These are phyloP conservation scores for Platyura marginata DNA, from an alignment of 1,140 invertebrate species.

Conservation along the genomic window DNA sequence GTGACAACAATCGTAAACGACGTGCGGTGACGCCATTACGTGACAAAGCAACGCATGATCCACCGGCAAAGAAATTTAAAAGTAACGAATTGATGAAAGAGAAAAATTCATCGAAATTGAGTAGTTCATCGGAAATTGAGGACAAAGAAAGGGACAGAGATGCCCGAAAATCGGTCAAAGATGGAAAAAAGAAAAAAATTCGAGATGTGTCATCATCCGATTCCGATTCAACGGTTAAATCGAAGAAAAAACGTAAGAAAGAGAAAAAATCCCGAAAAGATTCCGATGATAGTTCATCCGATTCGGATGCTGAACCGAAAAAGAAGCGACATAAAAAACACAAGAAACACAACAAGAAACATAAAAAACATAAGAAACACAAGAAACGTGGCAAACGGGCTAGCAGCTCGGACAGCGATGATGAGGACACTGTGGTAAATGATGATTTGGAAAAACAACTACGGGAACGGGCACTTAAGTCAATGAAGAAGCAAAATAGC, in stretches of 20 bases:
- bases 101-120: neutral
- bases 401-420: slow-evolving; percentile 41
- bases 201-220: slow-evolving; percentile 26
- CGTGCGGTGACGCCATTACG: neutral
- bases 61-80: neutral
- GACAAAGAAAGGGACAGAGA: neutral
- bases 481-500: slow-evolving; percentile 33
- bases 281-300: slow-evolving; percentile 37
- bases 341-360: slow-evolving; percentile 49
- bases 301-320: slow-evolving; percentile 39
- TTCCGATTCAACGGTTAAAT: slow-evolving; percentile 13
- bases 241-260: slow-evolving; percentile 27
- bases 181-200: slow-evolving; percentile 19
- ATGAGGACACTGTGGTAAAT: slow-evolving; percentile 41
- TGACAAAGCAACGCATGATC: neutral
- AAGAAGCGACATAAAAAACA: slow-evolving; percentile 44
- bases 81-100: too few species aligned
- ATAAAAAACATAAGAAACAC: slow-evolving; percentile 44
- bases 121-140: neutral
- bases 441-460: slow-evolving; percentile 74
- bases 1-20: neutral
- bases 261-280: slow-evolving; percentile 31
- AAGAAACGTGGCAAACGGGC: slow-evolving; percentile 40
- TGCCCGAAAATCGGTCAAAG: neutral
- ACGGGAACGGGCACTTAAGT: slow-evolving; percentile 63